Evolutionary conservation across 2,888 invertebrate genomes (phyloP), one percentile per base, ranked within the genome.

Genomic region (Hirtodrosophila histrioides): DNA sequence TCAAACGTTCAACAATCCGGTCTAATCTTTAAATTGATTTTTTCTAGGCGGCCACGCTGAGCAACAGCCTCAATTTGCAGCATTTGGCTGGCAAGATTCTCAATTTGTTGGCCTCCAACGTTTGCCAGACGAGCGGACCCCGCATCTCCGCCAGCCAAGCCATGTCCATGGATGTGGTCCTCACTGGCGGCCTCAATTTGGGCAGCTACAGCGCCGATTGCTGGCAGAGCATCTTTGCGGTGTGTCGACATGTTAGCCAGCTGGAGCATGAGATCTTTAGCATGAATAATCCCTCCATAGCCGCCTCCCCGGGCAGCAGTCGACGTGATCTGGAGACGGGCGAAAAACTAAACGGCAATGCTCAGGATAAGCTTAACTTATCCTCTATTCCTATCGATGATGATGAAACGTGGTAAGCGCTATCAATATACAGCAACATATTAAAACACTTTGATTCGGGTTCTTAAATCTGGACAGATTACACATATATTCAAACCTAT

Each of bases 181-280:
- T 99, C 60, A 95, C 95, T 54, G 94, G 95, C 65, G 98, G 98
- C 2, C 92, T 99, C 50, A 98, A 98, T 89, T 93, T 98, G 6
- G 98, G 97, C 4, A 97, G 97, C 37, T 97, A 98, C 88, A 97
- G 98, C 27, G 94, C 97, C 12, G 97, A 97, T 75, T 98, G 98
- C 87, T 99, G 99, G 99, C 96, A 96, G 70, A 98, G 99, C 89
- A 97, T 99, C 65, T 97, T 99, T 90, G 95, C 96, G 85, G 98
- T 98, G 17, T 98, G 98, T 80, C 95, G 98, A 37, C 98, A 98
- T 90, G 97, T 98, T 5, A 96, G 97, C 4, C 96, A 96, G 86
- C 92, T 98, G 86, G 99, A 99, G 86, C 97, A 98, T 89, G 95
- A 95, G 0, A 94, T 97, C 75, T 98, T 98, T 85, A 97, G 97